These are phyloP conservation scores for Platynereis dumerilii DNA, from an alignment of 2,888 invertebrate species.

Conservation along the genomic window DNA sequence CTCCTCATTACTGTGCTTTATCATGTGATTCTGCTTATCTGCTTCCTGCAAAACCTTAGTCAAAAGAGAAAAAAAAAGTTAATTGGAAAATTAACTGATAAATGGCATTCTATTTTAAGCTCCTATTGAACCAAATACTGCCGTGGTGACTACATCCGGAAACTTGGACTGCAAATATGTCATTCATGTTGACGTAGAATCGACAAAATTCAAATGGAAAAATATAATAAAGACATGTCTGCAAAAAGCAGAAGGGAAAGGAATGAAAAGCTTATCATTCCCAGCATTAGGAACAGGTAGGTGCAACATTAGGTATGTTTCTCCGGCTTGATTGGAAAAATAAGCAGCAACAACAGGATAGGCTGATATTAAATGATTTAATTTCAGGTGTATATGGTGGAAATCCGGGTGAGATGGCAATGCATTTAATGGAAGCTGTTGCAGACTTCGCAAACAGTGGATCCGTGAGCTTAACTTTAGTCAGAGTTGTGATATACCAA, in stretches of 20 bases:
- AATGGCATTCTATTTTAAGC: too few relatives aligned
- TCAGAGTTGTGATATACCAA: too few relatives aligned
- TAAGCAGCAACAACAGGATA: too few relatives aligned
- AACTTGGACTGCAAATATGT: conserved; percentile 15
- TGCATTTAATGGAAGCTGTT: background rate
- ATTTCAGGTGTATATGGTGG: too few relatives aligned
- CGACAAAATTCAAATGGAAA: conserved; percentile 16
- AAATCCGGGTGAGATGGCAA: conserved; percentile 31
- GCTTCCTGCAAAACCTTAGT: too few relatives aligned
- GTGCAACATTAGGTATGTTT: background rate
- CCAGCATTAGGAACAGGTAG: conserved; percentile 36
- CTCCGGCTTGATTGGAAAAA: conserved; percentile 28
- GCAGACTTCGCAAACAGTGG: background rate
- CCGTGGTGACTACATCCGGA: conserved; percentile 17
- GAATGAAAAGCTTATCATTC: conserved; percentile 19
- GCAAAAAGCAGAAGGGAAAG: conserved; percentile 22
- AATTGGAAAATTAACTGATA: too few relatives aligned
- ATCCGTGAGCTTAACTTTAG: too few relatives aligned
- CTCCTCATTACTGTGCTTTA: too few relatives aligned
- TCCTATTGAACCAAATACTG: background rate
- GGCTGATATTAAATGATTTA: too few relatives aligned
- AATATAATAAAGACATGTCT: conserved; percentile 17
- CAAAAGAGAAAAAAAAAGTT: too few relatives aligned
- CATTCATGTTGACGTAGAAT: background rate
- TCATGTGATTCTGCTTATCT: too few relatives aligned